A percentile compares a stretch with the other conserved stretches of the same genome.
These are phyloP conservation scores for Prosapia bicincta DNA, from an alignment of 2,888 invertebrate genomes.

Conservation along the genomic window DNA sequence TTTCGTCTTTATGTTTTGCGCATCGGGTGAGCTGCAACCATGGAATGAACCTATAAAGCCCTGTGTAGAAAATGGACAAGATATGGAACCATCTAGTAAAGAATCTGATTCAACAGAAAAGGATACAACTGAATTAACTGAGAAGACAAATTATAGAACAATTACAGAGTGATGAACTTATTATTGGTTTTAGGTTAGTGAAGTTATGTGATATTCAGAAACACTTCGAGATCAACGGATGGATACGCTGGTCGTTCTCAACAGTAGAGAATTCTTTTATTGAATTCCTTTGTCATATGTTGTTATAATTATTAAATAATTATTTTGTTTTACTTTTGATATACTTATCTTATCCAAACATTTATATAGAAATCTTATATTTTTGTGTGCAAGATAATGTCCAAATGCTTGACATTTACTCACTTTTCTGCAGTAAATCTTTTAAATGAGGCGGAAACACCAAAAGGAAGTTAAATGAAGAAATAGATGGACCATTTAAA, in stretches of 20 bases:
- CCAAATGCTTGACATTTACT: too few species aligned
- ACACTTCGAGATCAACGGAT: neutral
- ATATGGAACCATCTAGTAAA: neutral
- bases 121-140: neutral
- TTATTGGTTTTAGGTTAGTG: neutral
- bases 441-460: too few species aligned
- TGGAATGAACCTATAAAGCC: slow-evolving; percentile 61
- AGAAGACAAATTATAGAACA: neutral
- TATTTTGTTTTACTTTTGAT: neutral
- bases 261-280: neutral
- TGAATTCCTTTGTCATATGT: neutral
- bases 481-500: too few species aligned
- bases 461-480: too few species aligned
- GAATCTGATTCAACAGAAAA: neutral
- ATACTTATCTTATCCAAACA: too few species aligned
- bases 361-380: too few species aligned
- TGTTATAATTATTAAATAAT: neutral
- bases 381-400: too few species aligned
- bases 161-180: neutral
- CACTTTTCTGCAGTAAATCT: too few species aligned
- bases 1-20: slow-evolving; percentile 63
- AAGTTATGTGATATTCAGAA: neutral
- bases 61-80: neutral
- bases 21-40: slow-evolving; percentile 68
- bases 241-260: neutral